Evolutionary conservation across 1,140 invertebrate genomes (phyloP).

Genomic region (Aleiodes sp.): DNA sequence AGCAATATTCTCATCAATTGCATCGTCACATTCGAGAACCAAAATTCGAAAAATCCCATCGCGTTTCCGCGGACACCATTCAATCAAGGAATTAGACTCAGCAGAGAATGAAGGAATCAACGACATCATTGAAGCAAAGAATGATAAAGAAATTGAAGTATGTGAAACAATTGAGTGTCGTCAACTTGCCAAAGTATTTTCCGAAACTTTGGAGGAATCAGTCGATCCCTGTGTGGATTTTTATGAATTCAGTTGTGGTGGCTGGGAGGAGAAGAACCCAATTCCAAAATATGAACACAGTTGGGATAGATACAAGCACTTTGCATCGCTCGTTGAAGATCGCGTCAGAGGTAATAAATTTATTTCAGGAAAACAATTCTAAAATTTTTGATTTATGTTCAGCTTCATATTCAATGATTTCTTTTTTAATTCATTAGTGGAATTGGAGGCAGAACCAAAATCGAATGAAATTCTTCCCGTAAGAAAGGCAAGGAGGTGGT

Average conservation of each 20-base stretch:
- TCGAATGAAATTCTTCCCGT: background rate
- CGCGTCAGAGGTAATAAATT: slow-evolving; percentile 23
- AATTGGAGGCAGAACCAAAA: slow-evolving; percentile 30
- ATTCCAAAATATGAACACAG: slow-evolving; percentile 22
- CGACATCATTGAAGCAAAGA: background rate
- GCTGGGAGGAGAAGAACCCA: slow-evolving; percentile 7
- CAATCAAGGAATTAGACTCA: background rate
- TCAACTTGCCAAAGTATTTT: background rate
- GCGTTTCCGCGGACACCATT: too few species aligned
- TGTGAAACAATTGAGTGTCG: background rate
- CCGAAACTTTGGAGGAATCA: slow-evolving; percentile 29
- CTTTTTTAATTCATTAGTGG: background rate
- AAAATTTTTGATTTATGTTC: too few species aligned
- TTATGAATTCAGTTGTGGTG: slow-evolving; percentile 36
- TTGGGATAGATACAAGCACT: slow-evolving; percentile 19
- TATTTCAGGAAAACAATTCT: background rate
- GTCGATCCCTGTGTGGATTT: slow-evolving; percentile 38
- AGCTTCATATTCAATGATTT: too few species aligned
- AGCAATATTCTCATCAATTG: background rate
- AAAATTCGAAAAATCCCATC: too few species aligned
- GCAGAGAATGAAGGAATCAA: background rate
- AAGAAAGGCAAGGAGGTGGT: background rate
- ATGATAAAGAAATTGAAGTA: background rate
- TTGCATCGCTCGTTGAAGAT: slow-evolving; percentile 2
- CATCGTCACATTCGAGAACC: background rate